phyloP scores from a whole-genome alignment of 1,140 invertebrate genomes.

The Drosophila elegans region DNA sequence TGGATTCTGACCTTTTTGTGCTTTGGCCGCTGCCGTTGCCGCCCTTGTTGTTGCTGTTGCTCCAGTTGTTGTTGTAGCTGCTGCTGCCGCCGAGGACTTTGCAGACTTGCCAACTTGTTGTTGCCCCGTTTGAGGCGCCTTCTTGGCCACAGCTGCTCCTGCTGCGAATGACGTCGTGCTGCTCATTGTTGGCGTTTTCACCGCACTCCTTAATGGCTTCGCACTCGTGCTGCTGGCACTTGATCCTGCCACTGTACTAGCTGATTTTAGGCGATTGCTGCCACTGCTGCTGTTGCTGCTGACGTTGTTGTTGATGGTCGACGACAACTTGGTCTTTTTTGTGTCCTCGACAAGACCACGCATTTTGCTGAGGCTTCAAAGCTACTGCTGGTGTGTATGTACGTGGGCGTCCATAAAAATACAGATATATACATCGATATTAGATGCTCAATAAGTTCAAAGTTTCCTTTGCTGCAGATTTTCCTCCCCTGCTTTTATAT shows the following conservation, averaged over 20 bases:
- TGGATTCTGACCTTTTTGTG: constrained; percentile 63
- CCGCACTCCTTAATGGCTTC: constrained; percentile 46
- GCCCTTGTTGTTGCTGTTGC: constrained; percentile 27
- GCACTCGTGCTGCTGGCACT: constrained; percentile 59
- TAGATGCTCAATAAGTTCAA: constrained; percentile 8
- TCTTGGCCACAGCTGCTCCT: constrained; percentile 35
- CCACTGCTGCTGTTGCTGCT: constrained; percentile 20
- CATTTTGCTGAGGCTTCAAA: constrained; percentile 62
- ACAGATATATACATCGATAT: constrained; percentile 44
- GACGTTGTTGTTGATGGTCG: constrained; percentile 60
- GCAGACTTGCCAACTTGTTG: constrained; percentile 64
- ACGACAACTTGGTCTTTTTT: constrained; percentile 70
- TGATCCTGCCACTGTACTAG: constrained; percentile 11
- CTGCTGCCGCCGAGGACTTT: constrained; percentile 37
- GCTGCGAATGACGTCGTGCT: constrained; percentile 28
- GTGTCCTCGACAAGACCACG: constrained; percentile 79
- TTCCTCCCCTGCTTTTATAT: background rate
- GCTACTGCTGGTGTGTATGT: constrained; percentile 17
- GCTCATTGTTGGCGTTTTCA: constrained; percentile 51
- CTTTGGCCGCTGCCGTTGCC: constrained; percentile 36
- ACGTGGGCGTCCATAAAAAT: constrained; percentile 52
- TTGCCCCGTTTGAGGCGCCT: constrained; percentile 45
- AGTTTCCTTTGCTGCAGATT: background rate
- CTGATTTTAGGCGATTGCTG: constrained; percentile 36
- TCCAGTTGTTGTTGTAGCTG: constrained; percentile 25